phyloP scores from a whole-genome alignment of 2,797 vertebrate species.

The Anguilla anguilla region DNA sequence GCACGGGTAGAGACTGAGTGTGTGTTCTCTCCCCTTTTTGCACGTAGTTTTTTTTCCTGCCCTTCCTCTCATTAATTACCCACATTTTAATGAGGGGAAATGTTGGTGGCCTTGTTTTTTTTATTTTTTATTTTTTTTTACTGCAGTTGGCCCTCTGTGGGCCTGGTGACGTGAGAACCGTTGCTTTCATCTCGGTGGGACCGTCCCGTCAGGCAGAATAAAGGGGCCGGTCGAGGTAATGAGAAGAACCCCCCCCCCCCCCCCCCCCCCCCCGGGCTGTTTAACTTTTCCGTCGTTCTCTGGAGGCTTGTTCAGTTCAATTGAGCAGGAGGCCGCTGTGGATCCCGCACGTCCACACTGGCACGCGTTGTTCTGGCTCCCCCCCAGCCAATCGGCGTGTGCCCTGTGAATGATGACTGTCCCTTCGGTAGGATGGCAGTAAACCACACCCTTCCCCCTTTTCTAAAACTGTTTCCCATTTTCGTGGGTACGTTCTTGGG shows the following conservation, averaged over 20 bases:
- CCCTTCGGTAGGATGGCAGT: not conserved
- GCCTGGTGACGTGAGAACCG: not conserved
- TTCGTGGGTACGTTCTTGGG: too few relatives aligned
- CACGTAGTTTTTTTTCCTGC: not conserved
- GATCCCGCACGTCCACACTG: too few relatives aligned
- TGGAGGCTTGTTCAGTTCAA: not conserved
- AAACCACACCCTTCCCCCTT: not conserved
- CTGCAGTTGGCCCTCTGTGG: not conserved
- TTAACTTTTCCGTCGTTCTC: not conserved
- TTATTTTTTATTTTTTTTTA: not conserved
- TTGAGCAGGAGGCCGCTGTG: not conserved
- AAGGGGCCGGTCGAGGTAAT: not conserved
- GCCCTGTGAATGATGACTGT: not conserved
- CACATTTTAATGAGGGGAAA: constrained; percentile 15
- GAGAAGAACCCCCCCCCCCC: not conserved
- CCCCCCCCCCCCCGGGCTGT: not conserved
- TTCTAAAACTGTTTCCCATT: not conserved
- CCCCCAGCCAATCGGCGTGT: not conserved
- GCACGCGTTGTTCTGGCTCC: not conserved
- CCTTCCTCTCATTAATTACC: not conserved
- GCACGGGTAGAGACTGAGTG: not conserved
- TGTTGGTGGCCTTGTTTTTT: not conserved
- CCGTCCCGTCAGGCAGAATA: not conserved
- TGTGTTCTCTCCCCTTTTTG: not conserved
- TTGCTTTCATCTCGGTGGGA: not conserved